A percentile compares a stretch with the other conserved stretches of the same genome.
phyloP scores from a whole-genome alignment of 2,888 invertebrate genomes.

The Herminia tarsipennalis region DNA sequence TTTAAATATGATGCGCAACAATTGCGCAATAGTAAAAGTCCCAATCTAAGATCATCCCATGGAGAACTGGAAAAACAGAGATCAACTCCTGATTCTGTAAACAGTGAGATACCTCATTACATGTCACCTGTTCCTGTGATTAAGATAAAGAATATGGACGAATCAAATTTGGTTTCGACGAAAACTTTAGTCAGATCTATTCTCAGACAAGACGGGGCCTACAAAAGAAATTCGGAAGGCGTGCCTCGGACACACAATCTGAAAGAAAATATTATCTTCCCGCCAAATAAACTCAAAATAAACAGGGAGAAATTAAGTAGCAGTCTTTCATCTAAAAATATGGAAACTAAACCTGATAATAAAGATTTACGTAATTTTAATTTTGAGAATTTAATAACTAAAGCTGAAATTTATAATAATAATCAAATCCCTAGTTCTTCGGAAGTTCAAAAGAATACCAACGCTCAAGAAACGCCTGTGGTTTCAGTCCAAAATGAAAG shows the following conservation, averaged over 20 bases:
- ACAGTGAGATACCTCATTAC: constrained; percentile 55
- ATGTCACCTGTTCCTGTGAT: constrained; percentile 65
- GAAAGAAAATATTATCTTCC: constrained; percentile 66
- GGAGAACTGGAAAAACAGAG: constrained; percentile 59
- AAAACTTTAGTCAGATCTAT: constrained; percentile 48
- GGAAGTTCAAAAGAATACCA: constrained; percentile 74
- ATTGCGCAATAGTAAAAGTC: constrained; percentile 59
- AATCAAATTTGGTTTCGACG: constrained; percentile 49
- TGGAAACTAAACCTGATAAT: constrained; percentile 62
- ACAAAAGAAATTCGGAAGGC: constrained; percentile 71
- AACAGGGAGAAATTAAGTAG: constrained; percentile 55
- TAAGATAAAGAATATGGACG: constrained; percentile 75
- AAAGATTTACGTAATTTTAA: constrained; percentile 75
- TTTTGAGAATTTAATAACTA: constrained; percentile 82
- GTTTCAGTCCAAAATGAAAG: constrained; percentile 65
- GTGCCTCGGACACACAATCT: constrained; percentile 62
- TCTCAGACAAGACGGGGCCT: constrained; percentile 58
- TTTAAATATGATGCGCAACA: constrained; percentile 62
- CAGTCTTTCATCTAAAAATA: constrained; percentile 49
- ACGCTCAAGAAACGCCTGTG: constrained; percentile 58
- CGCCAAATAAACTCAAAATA: constrained; percentile 55
- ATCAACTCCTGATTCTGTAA: constrained; percentile 53
- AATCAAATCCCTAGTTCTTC: constrained; percentile 75
- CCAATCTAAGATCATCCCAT: constrained; percentile 50
- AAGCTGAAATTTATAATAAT: constrained; percentile 81